These are phyloP conservation scores for Eumacrocentrus americanus DNA, from an alignment of 2,888 invertebrate species.

Conservation along the genomic window DNA sequence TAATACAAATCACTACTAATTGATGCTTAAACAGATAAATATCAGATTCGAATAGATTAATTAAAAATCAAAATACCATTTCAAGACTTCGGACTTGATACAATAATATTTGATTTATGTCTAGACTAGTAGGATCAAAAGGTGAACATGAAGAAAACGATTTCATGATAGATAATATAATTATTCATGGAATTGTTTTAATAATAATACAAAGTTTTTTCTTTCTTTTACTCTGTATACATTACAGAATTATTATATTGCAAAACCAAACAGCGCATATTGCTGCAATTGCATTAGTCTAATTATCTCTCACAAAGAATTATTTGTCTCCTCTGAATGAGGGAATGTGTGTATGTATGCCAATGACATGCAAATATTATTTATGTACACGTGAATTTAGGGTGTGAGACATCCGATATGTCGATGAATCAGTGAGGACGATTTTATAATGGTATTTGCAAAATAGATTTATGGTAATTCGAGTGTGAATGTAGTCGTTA, in stretches of 20 bases:
- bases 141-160: too few relatives aligned
- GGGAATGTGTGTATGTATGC: background rate
- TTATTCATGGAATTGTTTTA: conserved; percentile 8
- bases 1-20: too few relatives aligned
- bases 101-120: too few relatives aligned
- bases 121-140: too few relatives aligned
- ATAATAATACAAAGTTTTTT: conserved; percentile 8
- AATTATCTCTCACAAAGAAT: background rate
- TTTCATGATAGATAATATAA: too few relatives aligned
- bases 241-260: conserved; percentile 4
- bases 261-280: background rate
- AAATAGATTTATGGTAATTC: background rate
- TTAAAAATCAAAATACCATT: too few relatives aligned
- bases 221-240: background rate
- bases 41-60: too few relatives aligned
- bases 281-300: background rate
- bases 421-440: background rate
- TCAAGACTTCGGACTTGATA: too few relatives aligned
- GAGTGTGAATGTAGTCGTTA: too few relatives aligned
- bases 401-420: background rate
- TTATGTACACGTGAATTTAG: background rate
- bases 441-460: background rate
- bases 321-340: background rate
- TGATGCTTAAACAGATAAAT: too few relatives aligned
- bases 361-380: background rate